Base-by-base conservation (phyloP, 2,113 vertebrate genomes). In the Brachirus orientalis region DNA sequence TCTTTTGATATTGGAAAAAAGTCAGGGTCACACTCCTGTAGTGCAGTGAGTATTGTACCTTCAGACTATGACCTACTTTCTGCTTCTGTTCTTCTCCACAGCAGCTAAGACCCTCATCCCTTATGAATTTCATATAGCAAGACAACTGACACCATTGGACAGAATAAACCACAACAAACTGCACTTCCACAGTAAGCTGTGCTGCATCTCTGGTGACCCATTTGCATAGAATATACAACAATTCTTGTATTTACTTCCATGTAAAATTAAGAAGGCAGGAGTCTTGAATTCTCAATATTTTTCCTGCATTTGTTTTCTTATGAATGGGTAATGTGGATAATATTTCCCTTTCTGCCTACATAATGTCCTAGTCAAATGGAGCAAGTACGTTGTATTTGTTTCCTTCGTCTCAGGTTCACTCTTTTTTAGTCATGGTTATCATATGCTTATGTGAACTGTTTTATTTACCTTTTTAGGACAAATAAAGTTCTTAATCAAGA, bases 51-150 rank as follows among this genome's bases (percentile, higher is more conserved):
- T 14, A 10, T 45, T 45, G 35, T 44, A 75, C 65, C 67, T 79
- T 71, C 40, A 76, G 41, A 69, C 60, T 62, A 64, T 87, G 87
- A 86, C 86, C 83, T 79, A 90, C 71, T 86, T 91, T 89, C 69
- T 50, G 18, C 36, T 69, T n/a, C 37, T 57, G 54, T 65, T 67
- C 54, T 14, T 57, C 75, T 53, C 40, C 18, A 47, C 69, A 63
- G 63, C 58, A 54, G 72, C 50, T 38, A 55, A 72, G 61, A 62
- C 50, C 72, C 45, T 72, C 79, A 71, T 78, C 52, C 63, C 37
- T 65, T 70, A 79, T 85, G 51, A 79, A 85, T 85, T 83, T 71
- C 65, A 72, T 20, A 85, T 80, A 64, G 72, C 13, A 63, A 63
- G 37, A 40, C 72, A 61, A 48, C 69, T 83, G 84, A 75, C 65